phyloP scores from a whole-genome alignment of 2,797 vertebrate genomes.

The Leptodactylus fallax region DNA sequence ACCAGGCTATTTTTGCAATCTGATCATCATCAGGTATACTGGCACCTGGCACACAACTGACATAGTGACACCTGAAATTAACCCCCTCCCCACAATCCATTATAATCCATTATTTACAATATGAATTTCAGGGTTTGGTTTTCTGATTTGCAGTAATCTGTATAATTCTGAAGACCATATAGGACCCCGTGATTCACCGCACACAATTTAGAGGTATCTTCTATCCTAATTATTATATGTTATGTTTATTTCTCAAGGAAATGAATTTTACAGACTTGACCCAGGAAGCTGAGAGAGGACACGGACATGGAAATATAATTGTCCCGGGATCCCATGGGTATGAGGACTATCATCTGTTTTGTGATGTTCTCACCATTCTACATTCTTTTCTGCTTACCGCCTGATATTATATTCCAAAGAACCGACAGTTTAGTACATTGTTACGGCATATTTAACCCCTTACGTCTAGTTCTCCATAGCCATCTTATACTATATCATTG shows the following conservation, averaged over 20 bases:
- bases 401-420: neutral
- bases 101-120: neutral
- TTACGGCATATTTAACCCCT: too few relatives aligned
- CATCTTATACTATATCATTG: neutral
- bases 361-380: neutral
- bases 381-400: neutral
- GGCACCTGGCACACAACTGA: neutral
- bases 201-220: neutral
- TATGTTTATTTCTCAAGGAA: neutral
- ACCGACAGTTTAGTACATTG: neutral
- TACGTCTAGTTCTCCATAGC: neutral
- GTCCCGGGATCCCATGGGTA: neutral
- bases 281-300: neutral
- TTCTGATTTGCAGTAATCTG: neutral
- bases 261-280: slow-evolving; percentile 9
- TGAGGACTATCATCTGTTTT: neutral
- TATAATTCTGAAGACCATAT: neutral
- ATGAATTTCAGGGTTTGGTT: neutral
- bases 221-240: neutral
- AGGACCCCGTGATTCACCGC: neutral
- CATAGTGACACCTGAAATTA: neutral
- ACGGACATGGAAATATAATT: slow-evolving; percentile 2
- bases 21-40: neutral
- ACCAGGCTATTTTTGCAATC: neutral
- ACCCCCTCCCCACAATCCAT: too few relatives aligned